A percentile compares a stretch with the other conserved stretches of the same genome.
phyloP scores from a whole-genome alignment of 2,888 invertebrate genomes.

The Melanophora roralis region DNA sequence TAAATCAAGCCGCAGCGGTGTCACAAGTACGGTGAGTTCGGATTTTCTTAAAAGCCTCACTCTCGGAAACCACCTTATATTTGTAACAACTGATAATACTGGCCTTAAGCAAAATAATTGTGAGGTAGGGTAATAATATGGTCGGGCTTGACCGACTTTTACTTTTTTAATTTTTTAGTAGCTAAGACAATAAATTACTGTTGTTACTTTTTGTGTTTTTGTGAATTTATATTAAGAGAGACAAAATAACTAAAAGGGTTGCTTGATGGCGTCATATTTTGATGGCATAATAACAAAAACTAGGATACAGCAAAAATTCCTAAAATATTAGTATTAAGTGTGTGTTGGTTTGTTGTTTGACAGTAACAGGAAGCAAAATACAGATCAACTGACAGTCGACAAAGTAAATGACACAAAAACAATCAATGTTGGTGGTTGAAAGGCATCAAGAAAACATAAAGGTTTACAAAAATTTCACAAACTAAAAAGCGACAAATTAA shows the following conservation, averaged over 20 bases:
- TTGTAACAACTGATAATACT: too few species aligned
- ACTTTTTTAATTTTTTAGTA: neutral
- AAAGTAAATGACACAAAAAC: slow-evolving; percentile 48
- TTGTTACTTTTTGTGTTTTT: neutral
- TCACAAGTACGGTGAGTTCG: too few species aligned
- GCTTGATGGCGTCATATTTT: slow-evolving; percentile 27
- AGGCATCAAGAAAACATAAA: neutral
- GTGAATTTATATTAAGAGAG: neutral
- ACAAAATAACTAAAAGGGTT: neutral
- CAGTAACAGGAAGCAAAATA: too few species aligned
- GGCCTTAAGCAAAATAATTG: too few species aligned
- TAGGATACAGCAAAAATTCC: slow-evolving; percentile 42
- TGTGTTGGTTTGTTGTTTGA: slow-evolving; percentile 34
- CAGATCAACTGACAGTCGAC: slow-evolving; percentile 3
- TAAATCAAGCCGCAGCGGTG: too few species aligned
- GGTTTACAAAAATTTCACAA: slow-evolving; percentile 2
- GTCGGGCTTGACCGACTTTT: slow-evolving; percentile 8
- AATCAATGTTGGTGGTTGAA: slow-evolving; percentile 1
- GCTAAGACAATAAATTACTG: neutral
- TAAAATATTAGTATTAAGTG: slow-evolving; percentile 8
- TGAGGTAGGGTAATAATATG: too few species aligned
- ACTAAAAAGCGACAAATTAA: neutral
- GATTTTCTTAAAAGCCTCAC: too few species aligned
- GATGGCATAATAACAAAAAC: slow-evolving; percentile 46
- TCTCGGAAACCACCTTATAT: too few species aligned